Conservation (phyloP, 1,140 invertebrate species). For the Bacillus rossius region DNA sequence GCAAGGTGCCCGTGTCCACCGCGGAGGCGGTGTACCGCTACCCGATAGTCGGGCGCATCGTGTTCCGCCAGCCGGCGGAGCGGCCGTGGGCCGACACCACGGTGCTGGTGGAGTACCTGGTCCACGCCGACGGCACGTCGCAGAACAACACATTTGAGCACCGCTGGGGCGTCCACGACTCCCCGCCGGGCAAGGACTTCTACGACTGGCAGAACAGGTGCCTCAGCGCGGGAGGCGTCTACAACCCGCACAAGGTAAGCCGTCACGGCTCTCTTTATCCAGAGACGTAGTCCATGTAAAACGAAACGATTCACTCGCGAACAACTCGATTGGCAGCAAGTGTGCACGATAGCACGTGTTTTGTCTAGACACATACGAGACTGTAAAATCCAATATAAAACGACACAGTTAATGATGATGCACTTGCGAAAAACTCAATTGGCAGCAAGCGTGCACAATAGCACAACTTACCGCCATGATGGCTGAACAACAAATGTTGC, state of each 20-base stretch:
- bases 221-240: constrained; percentile 69
- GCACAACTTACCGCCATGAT: no score
- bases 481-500: no score
- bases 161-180: constrained; percentile 55
- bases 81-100: constrained; percentile 78
- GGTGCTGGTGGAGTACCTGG: constrained; percentile 58
- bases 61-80: constrained; percentile 76
- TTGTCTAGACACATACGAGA: no score
- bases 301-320: no score
- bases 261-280: no score
- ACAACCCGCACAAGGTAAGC: constrained; percentile 72
- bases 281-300: no score
- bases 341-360: no score
- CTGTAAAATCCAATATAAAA: no score
- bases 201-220: constrained; percentile 87
- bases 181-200: constrained; percentile 71
- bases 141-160: constrained; percentile 73
- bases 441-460: no score
- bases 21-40: constrained; percentile 73
- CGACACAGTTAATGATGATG: no score
- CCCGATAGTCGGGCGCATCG: constrained; percentile 79
- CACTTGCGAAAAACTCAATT: no score
- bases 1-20: constrained; percentile 61
- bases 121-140: constrained; percentile 80
- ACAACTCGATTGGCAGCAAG: no score